Percentiles rank a stretch among this genome's conserved stretches.
Evolutionary conservation across 2,113 vertebrate species (phyloP).

Genomic region (Malurus cyaneus): DNA sequence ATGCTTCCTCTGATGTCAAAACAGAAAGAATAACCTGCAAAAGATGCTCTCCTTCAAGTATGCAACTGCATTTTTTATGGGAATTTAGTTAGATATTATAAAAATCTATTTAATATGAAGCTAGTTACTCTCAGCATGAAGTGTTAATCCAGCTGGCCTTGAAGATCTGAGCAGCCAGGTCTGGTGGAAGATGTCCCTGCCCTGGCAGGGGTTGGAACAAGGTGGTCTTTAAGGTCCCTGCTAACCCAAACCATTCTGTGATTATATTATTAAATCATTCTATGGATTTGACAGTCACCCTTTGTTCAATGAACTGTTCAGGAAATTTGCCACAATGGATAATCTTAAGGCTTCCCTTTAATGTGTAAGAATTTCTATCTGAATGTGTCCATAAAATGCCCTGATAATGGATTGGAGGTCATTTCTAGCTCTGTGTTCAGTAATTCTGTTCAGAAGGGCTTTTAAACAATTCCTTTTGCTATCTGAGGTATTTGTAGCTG

Average conservation of each 20-base stretch:
- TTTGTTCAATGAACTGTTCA: not conserved
- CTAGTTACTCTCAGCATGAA: not conserved
- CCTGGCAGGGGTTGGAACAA: not conserved
- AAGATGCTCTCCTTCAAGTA: not conserved
- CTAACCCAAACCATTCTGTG: no score
- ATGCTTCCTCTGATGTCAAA: not conserved
- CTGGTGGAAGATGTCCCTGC: not conserved
- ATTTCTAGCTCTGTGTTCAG: not conserved
- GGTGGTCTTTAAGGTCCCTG: not conserved
- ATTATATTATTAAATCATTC: not conserved
- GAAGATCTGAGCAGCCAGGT: not conserved
- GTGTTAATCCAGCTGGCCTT: no score
- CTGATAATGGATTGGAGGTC: not conserved
- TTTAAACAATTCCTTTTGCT: not conserved
- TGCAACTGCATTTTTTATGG: not conserved
- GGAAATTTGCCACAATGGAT: no score
- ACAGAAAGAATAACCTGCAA: not conserved
- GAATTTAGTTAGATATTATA: not conserved
- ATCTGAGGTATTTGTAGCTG: not conserved
- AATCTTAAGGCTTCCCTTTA: not conserved
- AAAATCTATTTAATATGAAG: not conserved
- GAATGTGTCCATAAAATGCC: not conserved
- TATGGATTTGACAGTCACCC: not conserved
- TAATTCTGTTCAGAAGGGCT: not conserved
- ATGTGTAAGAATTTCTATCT: fast-evolving